Conservation (phyloP, 2,888 invertebrate species). For the Leucophenga maculata region DNA sequence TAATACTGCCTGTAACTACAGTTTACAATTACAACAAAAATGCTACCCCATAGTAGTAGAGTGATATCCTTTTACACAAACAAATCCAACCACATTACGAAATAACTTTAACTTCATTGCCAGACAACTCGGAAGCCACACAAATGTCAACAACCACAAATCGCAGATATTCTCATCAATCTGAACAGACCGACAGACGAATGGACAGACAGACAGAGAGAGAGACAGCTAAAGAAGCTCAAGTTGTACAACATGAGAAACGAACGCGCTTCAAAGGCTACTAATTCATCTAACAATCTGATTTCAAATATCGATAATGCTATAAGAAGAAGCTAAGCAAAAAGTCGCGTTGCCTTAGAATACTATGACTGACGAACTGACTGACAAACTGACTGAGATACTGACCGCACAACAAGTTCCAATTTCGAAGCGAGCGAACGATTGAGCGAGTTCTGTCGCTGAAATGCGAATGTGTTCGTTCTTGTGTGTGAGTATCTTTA, state of each 20-base stretch:
- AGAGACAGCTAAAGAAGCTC: no score
- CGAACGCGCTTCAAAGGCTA: no score
- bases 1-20: no score
- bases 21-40: no score
- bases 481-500: neutral
- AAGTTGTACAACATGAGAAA: no score
- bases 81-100: constrained; percentile 21
- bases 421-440: neutral
- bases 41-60: no score
- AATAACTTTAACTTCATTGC: constrained; percentile 45
- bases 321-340: constrained; percentile 1
- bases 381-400: neutral
- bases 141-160: neutral
- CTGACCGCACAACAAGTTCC: constrained; percentile 57
- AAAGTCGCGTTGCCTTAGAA: neutral
- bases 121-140: constrained; percentile 2
- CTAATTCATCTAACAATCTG: neutral
- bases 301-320: constrained; percentile 2
- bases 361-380: constrained; percentile 1
- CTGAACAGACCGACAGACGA: no score
- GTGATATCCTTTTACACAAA: constrained; percentile 16
- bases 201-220: no score
- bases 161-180: no score
- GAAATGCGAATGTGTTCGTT: neutral
- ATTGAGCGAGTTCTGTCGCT: neutral